Conservation (phyloP, 1,140 invertebrate species). For the Aphelinus atriplicis region DNA sequence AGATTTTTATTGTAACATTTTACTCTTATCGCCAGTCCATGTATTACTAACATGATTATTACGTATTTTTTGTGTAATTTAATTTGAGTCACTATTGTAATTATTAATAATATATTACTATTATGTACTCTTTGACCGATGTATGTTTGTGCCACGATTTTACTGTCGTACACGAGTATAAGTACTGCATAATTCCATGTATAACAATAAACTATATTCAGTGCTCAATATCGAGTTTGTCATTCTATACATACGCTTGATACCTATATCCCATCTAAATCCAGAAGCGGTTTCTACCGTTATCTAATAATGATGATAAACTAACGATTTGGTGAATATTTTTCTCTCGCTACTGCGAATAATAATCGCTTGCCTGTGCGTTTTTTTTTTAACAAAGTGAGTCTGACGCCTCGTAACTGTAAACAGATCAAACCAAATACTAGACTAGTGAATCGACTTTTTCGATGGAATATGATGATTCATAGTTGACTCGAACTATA, state of each 20-base stretch:
- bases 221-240: constrained; percentile 25
- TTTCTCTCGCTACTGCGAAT: too few relatives aligned
- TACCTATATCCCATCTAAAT: too few relatives aligned
- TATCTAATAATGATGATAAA: too few relatives aligned
- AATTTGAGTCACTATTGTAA: constrained; percentile 57
- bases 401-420: constrained; percentile 1
- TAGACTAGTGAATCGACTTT: too few relatives aligned
- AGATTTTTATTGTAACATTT: constrained; percentile 27
- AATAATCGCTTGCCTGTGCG: too few relatives aligned
- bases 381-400: neutral
- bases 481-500: too few relatives aligned
- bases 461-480: too few relatives aligned
- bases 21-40: constrained; percentile 45
- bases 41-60: constrained; percentile 45
- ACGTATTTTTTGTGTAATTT: constrained; percentile 47
- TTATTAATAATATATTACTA: constrained; percentile 57
- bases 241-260: neutral
- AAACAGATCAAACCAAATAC: neutral
- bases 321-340: too few relatives aligned
- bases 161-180: constrained; percentile 48
- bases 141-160: constrained; percentile 44
- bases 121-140: constrained; percentile 55
- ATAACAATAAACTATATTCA: constrained; percentile 44
- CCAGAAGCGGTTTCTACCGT: too few relatives aligned
- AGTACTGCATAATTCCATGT: constrained; percentile 44